Percentiles rank a stretch among this genome's conserved stretches.
These are phyloP conservation scores for Alligator sinensis DNA, from an alignment of 2,113 vertebrate genomes.

Conservation along the genomic window DNA sequence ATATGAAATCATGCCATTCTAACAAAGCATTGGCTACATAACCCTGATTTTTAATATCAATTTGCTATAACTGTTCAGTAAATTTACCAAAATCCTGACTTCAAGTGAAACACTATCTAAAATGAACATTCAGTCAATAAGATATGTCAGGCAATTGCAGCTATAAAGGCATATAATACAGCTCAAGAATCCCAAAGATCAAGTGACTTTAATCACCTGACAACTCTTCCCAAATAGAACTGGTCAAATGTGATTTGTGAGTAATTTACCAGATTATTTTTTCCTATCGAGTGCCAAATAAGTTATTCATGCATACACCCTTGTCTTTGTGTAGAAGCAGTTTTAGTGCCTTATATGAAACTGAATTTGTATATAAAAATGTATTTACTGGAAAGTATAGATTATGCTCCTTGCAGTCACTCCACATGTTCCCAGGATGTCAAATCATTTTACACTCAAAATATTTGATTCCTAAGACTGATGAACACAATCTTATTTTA, in stretches of 20 bases:
- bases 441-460: not conserved
- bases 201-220: not conserved
- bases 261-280: not conserved
- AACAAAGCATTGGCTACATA: not conserved
- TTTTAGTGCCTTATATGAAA: not conserved
- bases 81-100: not conserved
- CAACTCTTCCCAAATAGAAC: not conserved
- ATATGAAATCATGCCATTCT: not conserved
- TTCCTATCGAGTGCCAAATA: not conserved
- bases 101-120: not conserved
- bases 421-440: not conserved
- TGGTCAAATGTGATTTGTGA: not conserved
- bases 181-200: not conserved
- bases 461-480: not conserved
- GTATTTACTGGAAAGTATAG: not conserved
- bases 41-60: not conserved
- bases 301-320: not conserved
- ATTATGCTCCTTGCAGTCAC: not conserved
- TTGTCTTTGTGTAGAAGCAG: not conserved
- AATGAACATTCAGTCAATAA: not conserved
- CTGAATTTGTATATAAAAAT: not conserved
- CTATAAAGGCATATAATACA: not conserved
- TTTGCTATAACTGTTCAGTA: not conserved
- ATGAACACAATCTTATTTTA: too few species aligned
- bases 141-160: not conserved